phyloP scores from a whole-genome alignment of 2,797 vertebrate species.

The Synaphobranchus kaupii region DNA sequence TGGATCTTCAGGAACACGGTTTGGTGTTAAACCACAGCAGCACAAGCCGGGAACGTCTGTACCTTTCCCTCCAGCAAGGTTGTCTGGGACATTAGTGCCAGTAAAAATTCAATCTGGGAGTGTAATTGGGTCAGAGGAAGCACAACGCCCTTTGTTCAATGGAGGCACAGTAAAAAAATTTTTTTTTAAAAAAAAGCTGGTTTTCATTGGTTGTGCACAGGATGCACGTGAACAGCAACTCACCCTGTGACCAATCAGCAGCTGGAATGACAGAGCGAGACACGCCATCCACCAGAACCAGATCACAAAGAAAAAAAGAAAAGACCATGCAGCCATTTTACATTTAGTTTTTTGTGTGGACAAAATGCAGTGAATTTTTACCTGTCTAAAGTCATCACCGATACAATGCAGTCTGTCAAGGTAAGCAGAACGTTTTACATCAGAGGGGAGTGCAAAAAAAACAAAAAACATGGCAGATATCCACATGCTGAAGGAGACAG shows the following conservation, averaged over 20 bases:
- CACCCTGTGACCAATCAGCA: not conserved
- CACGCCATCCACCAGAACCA: not conserved
- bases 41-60: not conserved
- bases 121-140: constrained; percentile 1
- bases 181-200: not conserved
- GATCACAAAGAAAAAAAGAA: not conserved
- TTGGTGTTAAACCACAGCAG: not conserved
- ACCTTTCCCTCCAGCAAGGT: not conserved
- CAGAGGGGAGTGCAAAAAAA: not conserved
- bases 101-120: not conserved
- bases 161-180: not conserved
- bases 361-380: not conserved
- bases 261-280: not conserved
- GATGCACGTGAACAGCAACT: not conserved
- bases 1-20: not conserved
- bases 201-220: not conserved
- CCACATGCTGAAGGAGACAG: not conserved
- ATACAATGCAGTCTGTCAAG: not conserved
- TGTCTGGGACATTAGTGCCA: not conserved
- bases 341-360: not conserved
- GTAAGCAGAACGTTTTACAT: not conserved
- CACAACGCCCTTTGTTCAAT: not conserved
- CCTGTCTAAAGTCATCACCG: not conserved
- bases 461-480: not conserved
- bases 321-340: not conserved